Evolutionary conservation across 2,797 vertebrate species (phyloP).

Genomic region (Cuniculus paca): DNA sequence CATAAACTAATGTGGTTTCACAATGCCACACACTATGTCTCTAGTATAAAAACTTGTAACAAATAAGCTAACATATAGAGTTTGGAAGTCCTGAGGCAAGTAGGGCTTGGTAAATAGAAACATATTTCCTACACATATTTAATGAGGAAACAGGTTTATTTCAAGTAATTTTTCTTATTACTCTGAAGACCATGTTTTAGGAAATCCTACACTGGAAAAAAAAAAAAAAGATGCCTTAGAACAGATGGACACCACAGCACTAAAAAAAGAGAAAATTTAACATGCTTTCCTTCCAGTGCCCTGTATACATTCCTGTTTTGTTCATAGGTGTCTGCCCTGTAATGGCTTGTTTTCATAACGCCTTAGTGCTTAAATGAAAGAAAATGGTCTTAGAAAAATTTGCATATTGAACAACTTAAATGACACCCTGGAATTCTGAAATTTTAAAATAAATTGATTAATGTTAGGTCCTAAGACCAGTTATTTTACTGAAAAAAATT

Average conservation of each 20-base stretch:
- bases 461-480: neutral
- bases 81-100: neutral
- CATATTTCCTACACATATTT: neutral
- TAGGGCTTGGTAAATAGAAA: neutral
- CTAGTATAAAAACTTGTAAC: neutral
- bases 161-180: neutral
- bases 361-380: slow-evolving; percentile 15
- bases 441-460: neutral
- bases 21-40: neutral
- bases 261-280: neutral
- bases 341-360: neutral
- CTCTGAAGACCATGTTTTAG: neutral
- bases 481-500: neutral
- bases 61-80: neutral
- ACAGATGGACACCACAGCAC: neutral
- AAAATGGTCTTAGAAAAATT: slow-evolving; percentile 23
- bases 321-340: neutral
- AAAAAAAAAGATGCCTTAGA: neutral
- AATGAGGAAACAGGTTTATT: neutral
- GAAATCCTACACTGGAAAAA: neutral
- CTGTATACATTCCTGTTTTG: neutral
- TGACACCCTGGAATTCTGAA: neutral
- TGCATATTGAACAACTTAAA: neutral
- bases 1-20: neutral
- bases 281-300: neutral